Conservation (phyloP, 1,140 invertebrate genomes). For the Cherax quadricarinatus region DNA sequence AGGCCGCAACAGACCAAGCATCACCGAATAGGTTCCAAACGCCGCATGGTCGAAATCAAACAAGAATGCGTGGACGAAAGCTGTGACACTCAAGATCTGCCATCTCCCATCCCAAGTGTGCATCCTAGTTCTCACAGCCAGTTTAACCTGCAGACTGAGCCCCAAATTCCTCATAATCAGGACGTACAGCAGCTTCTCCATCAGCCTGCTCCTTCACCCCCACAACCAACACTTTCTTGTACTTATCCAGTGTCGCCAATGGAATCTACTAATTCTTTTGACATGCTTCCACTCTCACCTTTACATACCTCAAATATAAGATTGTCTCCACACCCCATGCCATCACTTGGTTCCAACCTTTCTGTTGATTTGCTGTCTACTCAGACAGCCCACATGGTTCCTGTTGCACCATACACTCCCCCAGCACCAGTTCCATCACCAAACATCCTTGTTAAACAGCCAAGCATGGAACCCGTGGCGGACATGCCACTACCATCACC, state of each 20-base stretch:
- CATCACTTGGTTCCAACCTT: neutral
- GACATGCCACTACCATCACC: constrained; percentile 56
- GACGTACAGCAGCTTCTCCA: neutral
- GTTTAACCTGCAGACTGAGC: constrained; percentile 32
- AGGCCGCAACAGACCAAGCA: constrained; percentile 25
- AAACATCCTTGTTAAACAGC: constrained; percentile 33
- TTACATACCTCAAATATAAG: neutral
- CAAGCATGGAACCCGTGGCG: constrained; percentile 12
- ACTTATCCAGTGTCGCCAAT: constrained; percentile 49
- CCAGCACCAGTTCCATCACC: constrained; percentile 33
- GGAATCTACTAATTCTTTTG: constrained; percentile 55
- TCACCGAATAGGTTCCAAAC: constrained; percentile 15
- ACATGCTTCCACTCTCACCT: constrained; percentile 45
- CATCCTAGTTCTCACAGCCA: constrained; percentile 20
- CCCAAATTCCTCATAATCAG: neutral
- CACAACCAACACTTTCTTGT: neutral
- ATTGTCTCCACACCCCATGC: constrained; percentile 21
- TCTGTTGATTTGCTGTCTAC: constrained; percentile 15
- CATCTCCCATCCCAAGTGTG: neutral
- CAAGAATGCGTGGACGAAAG: constrained; percentile 29
- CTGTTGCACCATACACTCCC: constrained; percentile 56
- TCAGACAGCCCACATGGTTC: constrained; percentile 31
- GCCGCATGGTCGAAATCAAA: constrained; percentile 32
- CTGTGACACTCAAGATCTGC: constrained; percentile 16
- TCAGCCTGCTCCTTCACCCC: neutral